A percentile compares a stretch with the other conserved stretches of the same genome.
Conservation (phyloP, 2,888 invertebrate species). For the Drosophila pseudotakahashii region DNA sequence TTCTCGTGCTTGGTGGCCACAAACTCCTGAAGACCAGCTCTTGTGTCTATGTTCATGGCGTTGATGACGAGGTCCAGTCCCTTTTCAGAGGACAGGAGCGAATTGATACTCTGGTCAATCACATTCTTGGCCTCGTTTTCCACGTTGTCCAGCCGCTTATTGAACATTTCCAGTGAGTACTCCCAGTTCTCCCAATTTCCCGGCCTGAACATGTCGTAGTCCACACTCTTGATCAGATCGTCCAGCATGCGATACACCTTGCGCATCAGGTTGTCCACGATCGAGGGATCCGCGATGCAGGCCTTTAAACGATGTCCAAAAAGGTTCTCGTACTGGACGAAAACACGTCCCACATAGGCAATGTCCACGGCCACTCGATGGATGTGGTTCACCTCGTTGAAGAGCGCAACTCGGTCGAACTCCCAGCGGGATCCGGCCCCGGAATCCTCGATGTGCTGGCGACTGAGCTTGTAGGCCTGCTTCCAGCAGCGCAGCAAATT, state of each 20-base stretch:
- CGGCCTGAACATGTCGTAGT: constrained; percentile 92
- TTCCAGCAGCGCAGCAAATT: constrained; percentile 84
- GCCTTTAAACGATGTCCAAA: constrained; percentile 94
- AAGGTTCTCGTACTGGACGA: constrained; percentile 94
- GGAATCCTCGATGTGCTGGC: constrained; percentile 93
- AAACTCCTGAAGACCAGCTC: constrained; percentile 89
- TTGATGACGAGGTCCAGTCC: constrained; percentile 92
- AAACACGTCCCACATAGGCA: constrained; percentile 90
- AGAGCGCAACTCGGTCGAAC: constrained; percentile 92
- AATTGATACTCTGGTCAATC: constrained; percentile 93
- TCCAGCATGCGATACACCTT: constrained; percentile 91
- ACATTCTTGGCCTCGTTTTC: constrained; percentile 93
- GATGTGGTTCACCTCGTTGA: constrained; percentile 94
- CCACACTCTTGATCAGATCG: constrained; percentile 90
- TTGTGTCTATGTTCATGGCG: constrained; percentile 91
- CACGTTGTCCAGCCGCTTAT: constrained; percentile 89
- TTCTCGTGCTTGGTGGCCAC: constrained; percentile 93
- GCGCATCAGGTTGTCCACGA: constrained; percentile 93
- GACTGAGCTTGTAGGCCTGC: constrained; percentile 89
- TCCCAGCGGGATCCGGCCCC: constrained; percentile 96
- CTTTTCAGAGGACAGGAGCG: constrained; percentile 91
- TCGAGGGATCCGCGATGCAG: constrained; percentile 93
- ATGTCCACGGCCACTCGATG: constrained; percentile 91
- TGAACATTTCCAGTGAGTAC: constrained; percentile 91
- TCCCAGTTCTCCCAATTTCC: constrained; percentile 94